phyloP scores from a whole-genome alignment of 2,888 invertebrate species.

The Dasypogon diadema region DNA sequence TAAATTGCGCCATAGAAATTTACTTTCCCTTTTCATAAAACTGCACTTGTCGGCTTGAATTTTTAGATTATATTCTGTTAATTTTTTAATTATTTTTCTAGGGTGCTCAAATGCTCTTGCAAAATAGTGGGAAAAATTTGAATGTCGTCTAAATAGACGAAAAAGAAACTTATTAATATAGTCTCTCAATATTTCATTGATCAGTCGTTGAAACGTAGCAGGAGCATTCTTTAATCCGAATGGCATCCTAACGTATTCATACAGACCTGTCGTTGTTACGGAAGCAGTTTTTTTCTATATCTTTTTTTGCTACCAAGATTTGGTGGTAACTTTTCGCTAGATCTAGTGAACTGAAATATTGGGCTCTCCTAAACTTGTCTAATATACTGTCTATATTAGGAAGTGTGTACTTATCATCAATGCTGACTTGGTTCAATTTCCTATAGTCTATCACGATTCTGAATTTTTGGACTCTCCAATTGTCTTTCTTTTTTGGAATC shows the following conservation, averaged over 20 bases:
- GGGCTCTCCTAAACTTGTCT: constrained; percentile 51
- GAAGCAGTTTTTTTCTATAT: constrained; percentile 47
- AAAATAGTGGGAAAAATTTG: constrained; percentile 52
- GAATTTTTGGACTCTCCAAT: constrained; percentile 51
- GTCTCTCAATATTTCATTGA: constrained; percentile 52
- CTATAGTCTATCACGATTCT: constrained; percentile 52
- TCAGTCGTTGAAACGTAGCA: constrained; percentile 51
- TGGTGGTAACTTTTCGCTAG: constrained; percentile 51
- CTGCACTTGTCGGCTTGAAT: constrained; percentile 13
- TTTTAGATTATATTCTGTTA: constrained; percentile 19
- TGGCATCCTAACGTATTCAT: constrained; percentile 54
- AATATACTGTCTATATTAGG: constrained; percentile 51
- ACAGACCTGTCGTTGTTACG: constrained; percentile 52
- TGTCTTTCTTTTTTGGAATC: constrained; percentile 49
- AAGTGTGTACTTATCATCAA: constrained; percentile 51
- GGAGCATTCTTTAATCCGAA: constrained; percentile 51
- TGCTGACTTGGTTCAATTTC: constrained; percentile 48
- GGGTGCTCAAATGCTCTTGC: constrained; percentile 49
- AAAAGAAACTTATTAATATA: constrained; percentile 50
- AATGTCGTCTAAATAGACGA: constrained; percentile 51
- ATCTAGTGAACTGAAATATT: constrained; percentile 53
- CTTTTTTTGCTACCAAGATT: constrained; percentile 39
- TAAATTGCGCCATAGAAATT: neutral
- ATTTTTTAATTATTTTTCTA: constrained; percentile 22
- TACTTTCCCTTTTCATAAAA: constrained; percentile 10